Evolutionary conservation across 2,113 vertebrate species (phyloP), one percentile per base, ranked within the genome.

Genomic region (Merops nubicus): DNA sequence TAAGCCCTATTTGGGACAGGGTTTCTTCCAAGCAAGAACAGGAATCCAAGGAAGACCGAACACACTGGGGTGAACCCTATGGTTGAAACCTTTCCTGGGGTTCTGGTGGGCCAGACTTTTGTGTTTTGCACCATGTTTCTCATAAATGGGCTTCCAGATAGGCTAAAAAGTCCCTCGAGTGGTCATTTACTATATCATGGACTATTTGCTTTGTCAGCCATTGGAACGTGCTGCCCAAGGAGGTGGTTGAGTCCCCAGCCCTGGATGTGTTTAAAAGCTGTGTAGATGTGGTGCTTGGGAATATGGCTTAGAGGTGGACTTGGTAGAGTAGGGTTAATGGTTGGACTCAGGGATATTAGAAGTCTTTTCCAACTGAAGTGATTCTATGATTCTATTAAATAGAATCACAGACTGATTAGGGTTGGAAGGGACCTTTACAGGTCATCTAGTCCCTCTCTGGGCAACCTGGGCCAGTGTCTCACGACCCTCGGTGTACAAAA

Each of bases 11-110:
- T 70, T 36, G 28, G 45, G 21, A 42, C 31, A 42, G 9, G 12
- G 38, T 45, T 86, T 79, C 28, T 43, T 60, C 31, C 56, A 38
- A 70, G 40, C 10, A 42, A 22, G 26, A 33, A 5, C 10, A 76
- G 20, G 20, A 67, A 70, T 34, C 26, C 2, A 0, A 8, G 15
- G 12, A 78, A 26, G 12, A 42, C 3, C 1, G 0, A 67, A 34
- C 9, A 12, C 3, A 2, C 20, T 34, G 63, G 8, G 9, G 14
- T 34, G 22, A 53, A 4, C 31, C 12, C 63, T 38, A 47, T 0
- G 2, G 8, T 23, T 9, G 4, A 8, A 36, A 85, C 22, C 6
- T 72, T 40, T 85, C 36, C 38, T 17, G 15, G 29, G 34, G 45
- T 36, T 67, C 57, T 75, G 36, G 17, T 43, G 53, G 74, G 62